Evolutionary conservation across 2,888 invertebrate genomes (phyloP).

Genomic region (Archips crataeganus): DNA sequence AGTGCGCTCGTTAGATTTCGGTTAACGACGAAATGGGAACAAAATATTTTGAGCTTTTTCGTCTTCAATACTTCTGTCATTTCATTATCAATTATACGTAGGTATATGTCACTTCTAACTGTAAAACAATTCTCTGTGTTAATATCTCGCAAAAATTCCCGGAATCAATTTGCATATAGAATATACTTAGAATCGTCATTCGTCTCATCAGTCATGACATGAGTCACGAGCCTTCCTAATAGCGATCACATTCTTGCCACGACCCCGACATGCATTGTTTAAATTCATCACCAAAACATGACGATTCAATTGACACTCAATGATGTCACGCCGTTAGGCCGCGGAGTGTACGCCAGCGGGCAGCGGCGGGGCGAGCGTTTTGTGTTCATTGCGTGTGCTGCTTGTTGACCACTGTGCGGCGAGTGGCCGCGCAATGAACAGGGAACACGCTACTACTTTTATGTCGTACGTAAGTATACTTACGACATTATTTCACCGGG

Average conservation of each 20-base stretch:
- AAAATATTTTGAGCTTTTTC: not conserved
- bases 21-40: too few relatives aligned
- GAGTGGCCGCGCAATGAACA: too few relatives aligned
- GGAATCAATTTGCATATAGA: not conserved
- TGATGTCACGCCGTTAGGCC: not conserved
- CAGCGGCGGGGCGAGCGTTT: too few relatives aligned
- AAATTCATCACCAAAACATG: not conserved
- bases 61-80: not conserved
- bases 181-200: not conserved
- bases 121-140: not conserved
- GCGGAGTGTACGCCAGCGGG: too few relatives aligned
- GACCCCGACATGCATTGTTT: conserved; percentile 3
- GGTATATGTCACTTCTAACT: not conserved
- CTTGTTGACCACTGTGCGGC: too few relatives aligned
- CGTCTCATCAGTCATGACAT: not conserved
- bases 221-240: not conserved
- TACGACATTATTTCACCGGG: too few relatives aligned
- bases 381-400: too few relatives aligned
- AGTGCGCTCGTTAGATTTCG: too few relatives aligned
- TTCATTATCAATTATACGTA: not conserved
- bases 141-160: not conserved
- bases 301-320: not conserved
- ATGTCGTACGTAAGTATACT: too few relatives aligned
- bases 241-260: not conserved
- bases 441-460: too few relatives aligned